Evolutionary conservation across 2,888 invertebrate genomes (phyloP).

Genomic region (Bugulina stolonifera): DNA sequence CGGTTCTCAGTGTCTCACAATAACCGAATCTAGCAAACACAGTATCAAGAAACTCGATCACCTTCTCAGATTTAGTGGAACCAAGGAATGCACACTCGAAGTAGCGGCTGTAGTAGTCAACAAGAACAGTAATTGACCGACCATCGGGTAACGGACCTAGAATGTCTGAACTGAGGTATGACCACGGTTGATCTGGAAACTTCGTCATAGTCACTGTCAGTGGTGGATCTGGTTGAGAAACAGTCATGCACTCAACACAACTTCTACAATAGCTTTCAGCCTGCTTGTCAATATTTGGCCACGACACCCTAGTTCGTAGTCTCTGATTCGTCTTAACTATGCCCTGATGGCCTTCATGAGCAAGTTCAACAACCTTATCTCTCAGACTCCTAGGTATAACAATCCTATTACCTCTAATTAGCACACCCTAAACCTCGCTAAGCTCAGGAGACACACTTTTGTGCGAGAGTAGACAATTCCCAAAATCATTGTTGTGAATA

Average conservation of each 20-base stretch:
- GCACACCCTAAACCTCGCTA: neutral
- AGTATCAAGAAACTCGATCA: too few relatives aligned
- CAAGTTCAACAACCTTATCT: neutral
- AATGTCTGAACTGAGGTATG: too few relatives aligned
- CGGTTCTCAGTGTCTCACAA: too few relatives aligned
- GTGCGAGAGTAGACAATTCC: neutral
- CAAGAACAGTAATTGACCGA: too few relatives aligned
- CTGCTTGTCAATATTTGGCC: neutral
- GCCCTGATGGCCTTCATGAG: slow-evolving; percentile 2
- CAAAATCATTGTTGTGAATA: neutral
- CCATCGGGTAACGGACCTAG: too few relatives aligned
- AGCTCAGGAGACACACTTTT: neutral
- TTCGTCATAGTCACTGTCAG: too few relatives aligned
- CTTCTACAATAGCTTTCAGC: neutral
- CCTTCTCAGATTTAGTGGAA: too few relatives aligned
- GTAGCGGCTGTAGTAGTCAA: too few relatives aligned
- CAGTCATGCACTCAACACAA: neutral
- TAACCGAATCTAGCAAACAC: too few relatives aligned
- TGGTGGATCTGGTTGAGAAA: neutral
- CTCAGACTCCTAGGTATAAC: neutral
- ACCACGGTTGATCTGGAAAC: too few relatives aligned
- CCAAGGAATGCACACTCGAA: too few relatives aligned
- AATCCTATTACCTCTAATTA: neutral
- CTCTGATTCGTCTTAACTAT: neutral
- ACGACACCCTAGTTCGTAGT: neutral